Conservation (phyloP, 2,888 invertebrate genomes). For the Octonoba sinensis region DNA sequence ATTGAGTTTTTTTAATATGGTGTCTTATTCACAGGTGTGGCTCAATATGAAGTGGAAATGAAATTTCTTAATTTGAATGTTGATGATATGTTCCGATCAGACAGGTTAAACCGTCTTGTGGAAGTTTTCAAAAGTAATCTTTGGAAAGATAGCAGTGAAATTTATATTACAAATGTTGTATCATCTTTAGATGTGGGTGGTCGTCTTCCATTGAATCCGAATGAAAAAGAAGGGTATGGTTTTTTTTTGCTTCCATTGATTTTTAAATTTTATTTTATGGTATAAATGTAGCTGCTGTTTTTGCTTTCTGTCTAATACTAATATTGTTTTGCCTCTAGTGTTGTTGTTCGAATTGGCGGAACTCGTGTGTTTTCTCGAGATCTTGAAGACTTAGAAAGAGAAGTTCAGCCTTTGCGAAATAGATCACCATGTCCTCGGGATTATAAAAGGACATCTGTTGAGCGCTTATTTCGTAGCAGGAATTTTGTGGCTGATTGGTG, state of each 20-base stretch:
- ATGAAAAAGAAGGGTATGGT: conserved; percentile 86
- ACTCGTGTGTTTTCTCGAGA: conserved; percentile 80
- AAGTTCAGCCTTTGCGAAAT: conserved; percentile 85
- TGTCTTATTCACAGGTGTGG: conserved; percentile 44
- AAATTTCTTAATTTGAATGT: conserved; percentile 92
- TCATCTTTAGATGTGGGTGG: conserved; percentile 89
- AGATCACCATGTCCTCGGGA: conserved; percentile 83
- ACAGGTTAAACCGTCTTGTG: conserved; percentile 80
- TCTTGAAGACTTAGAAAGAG: conserved; percentile 73
- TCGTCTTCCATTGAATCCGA: conserved; percentile 83
- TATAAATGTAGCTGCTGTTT: neutral
- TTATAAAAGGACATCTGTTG: conserved; percentile 87
- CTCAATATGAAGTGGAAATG: conserved; percentile 78
- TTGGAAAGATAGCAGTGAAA: conserved; percentile 80
- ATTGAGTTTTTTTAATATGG: neutral
- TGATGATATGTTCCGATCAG: conserved; percentile 84
- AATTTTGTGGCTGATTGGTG: conserved; percentile 90
- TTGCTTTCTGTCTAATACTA: neutral
- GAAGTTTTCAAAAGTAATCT: conserved; percentile 82
- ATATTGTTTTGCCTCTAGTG: conserved; percentile 73
- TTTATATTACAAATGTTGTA: conserved; percentile 86
- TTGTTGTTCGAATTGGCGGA: conserved; percentile 86
- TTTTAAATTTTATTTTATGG: neutral
- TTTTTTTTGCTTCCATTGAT: neutral
- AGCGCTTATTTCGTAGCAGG: conserved; percentile 83